phyloP scores from a whole-genome alignment of 2,888 invertebrate genomes.

The Erebia aethiops region DNA sequence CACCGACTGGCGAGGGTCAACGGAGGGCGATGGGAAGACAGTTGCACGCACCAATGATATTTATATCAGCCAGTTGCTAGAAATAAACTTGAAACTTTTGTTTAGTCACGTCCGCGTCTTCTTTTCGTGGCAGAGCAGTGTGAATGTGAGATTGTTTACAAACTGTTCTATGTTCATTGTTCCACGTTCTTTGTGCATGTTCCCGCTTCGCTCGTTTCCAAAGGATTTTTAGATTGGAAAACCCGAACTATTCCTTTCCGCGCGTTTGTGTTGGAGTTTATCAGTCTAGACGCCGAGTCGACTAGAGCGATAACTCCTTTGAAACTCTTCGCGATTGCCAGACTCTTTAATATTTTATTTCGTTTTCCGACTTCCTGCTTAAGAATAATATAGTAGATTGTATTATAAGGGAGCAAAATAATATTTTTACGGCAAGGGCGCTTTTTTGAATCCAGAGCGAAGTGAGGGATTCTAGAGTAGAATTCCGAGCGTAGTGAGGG shows the following conservation, averaged over 20 bases:
- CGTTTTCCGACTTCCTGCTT: background rate
- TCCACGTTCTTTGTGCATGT: slow-evolving; percentile 1
- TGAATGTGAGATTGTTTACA: background rate
- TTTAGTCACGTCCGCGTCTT: slow-evolving; percentile 10
- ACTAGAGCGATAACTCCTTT: slow-evolving; percentile 20
- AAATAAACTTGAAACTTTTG: slow-evolving; percentile 19
- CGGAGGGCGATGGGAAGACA: slow-evolving; percentile 6
- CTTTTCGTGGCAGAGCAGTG: background rate
- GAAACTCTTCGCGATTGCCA: background rate
- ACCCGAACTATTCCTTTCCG: slow-evolving; percentile 1
- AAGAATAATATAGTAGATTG: no score
- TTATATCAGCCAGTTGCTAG: slow-evolving; percentile 16
- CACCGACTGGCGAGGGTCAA: background rate
- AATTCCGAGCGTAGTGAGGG: no score
- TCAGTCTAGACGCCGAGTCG: slow-evolving; percentile 6
- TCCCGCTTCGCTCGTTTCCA: background rate
- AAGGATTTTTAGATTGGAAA: slow-evolving; percentile 14
- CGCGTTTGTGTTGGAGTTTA: slow-evolving; percentile 10
- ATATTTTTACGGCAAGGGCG: no score
- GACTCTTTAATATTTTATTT: background rate
- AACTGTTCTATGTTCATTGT: background rate
- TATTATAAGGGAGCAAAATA: no score
- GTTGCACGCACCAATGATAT: slow-evolving; percentile 11
- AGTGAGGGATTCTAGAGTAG: no score
- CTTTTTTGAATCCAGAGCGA: no score